phyloP scores from a whole-genome alignment of 2,888 invertebrate species.

The Drosophila vallismaia region DNA sequence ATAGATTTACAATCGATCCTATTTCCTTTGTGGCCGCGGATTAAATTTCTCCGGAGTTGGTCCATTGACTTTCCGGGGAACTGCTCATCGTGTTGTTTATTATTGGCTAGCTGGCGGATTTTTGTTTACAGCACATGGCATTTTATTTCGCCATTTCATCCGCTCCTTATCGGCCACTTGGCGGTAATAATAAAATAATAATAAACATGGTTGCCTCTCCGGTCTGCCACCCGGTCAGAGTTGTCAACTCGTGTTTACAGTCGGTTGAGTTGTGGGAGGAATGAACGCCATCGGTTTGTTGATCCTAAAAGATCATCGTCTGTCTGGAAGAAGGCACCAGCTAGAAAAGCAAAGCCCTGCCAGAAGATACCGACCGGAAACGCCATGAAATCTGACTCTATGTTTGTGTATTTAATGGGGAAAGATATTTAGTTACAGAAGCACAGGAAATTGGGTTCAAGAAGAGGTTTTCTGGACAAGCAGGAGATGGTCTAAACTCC shows the following conservation, averaged over 20 bases:
- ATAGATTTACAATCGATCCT: background rate
- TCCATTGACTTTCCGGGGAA: slow-evolving; percentile 27
- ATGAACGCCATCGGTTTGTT: slow-evolving; percentile 59
- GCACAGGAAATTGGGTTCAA: background rate
- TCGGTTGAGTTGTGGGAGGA: slow-evolving; percentile 35
- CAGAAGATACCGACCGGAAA: slow-evolving; percentile 45
- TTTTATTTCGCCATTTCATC: slow-evolving; percentile 24
- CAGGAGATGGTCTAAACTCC: too few relatives aligned
- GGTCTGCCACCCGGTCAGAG: slow-evolving; percentile 23
- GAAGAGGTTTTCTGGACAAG: too few relatives aligned
- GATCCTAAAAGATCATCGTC: slow-evolving; percentile 47
- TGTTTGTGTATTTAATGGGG: background rate
- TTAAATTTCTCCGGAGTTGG: slow-evolving; percentile 10
- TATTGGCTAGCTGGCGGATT: slow-evolving; percentile 26
- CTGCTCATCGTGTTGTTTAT: slow-evolving; percentile 39
- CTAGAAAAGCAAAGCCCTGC: slow-evolving; percentile 31
- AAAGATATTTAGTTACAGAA: slow-evolving; percentile 1
- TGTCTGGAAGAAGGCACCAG: background rate
- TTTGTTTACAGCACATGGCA: slow-evolving; percentile 26
- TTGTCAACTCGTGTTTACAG: slow-evolving; percentile 63
- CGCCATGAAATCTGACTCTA: slow-evolving; percentile 47
- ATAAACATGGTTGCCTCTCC: slow-evolving; percentile 39
- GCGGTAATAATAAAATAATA: slow-evolving; percentile 33
- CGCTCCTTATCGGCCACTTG: slow-evolving; percentile 63
- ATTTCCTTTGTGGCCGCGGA: slow-evolving; percentile 11